Base-by-base conservation (phyloP, 2,888 invertebrate species). In the Platerodrilus igneus region DNA sequence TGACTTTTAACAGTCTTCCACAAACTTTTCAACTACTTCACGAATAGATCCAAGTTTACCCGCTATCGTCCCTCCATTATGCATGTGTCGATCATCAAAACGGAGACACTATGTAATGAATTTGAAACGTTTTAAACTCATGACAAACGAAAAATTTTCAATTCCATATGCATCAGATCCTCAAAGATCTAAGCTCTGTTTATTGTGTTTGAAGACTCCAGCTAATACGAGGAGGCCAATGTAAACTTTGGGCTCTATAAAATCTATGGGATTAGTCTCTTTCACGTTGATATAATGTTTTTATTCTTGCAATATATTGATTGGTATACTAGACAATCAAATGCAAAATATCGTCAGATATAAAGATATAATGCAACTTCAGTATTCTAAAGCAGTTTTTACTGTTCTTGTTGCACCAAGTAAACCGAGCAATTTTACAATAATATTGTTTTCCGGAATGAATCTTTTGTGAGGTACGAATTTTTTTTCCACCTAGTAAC, bases 1-100 rank as follows among this genome's bases (percentile, higher is more conserved):
- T 54, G 54, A 33, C 46, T 44, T 45, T 53, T 48, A 29, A 55
- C 60, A 38, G n/a, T n/a, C n/a, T n/a, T n/a, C n/a, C n/a, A n/a
- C n/a, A n/a, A n/a, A n/a, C n/a, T n/a, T n/a, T n/a, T n/a, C n/a
- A 40, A 57, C 59, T 6, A 60, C 25, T 13, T 53, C 40, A 26
- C 56, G 28, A 27, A 56, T 46, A n/a, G 53, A 42, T 23, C 52
- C 52, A 14, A 56, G 47, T 13, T 34, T 13, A 28, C 54, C 55
- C n/a, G 26, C 5, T 43, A 17, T 16, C 39, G 38, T 44, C 38
- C 42, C 26, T 41, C 36, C 29, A n/a, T 14, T 13, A 21, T 49
- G 18, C 8, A 42, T 50, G 6, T 17, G 19, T 7, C 42, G 21
- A 25, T 58, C 50, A 28, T 52, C 50, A 41, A 55, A 56, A 34